These are phyloP conservation scores for Graptemys geographica DNA, from an alignment of 2,797 vertebrate species.

Conservation along the genomic window DNA sequence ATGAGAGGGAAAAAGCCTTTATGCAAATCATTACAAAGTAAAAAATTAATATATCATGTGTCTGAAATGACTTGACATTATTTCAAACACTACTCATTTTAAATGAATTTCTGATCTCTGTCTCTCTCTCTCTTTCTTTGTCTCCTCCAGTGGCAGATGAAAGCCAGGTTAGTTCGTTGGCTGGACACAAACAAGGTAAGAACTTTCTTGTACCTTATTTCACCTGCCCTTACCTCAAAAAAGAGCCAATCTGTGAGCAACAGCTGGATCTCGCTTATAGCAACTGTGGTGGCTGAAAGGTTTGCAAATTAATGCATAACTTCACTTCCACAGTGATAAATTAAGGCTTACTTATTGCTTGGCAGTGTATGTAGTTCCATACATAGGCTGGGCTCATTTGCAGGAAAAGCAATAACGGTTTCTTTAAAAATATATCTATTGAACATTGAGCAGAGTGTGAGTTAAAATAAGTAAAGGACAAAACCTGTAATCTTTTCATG, in stretches of 20 bases:
- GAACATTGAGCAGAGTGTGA: slow-evolving; percentile 23
- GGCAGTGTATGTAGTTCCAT: slow-evolving; percentile 13
- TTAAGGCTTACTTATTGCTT: slow-evolving; percentile 54
- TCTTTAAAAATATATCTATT: slow-evolving; percentile 36
- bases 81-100: slow-evolving; percentile 66
- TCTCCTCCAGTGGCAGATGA: slow-evolving; percentile 90
- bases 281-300: slow-evolving; percentile 55
- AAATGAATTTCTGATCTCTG: slow-evolving; percentile 65
- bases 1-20: slow-evolving; percentile 21
- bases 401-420: slow-evolving; percentile 50
- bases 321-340: slow-evolving; percentile 55
- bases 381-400: slow-evolving; percentile 65
- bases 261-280: slow-evolving; percentile 71
- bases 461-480: slow-evolving; percentile 7
- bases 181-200: slow-evolving; percentile 85
- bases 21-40: slow-evolving; percentile 53
- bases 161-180: slow-evolving; percentile 89
- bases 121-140: slow-evolving; percentile 74
- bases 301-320: slow-evolving; percentile 71
- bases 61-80: slow-evolving; percentile 65
- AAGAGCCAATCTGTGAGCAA: slow-evolving; percentile 51
- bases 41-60: slow-evolving; percentile 54
- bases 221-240: slow-evolving; percentile 52
- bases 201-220: slow-evolving; percentile 41
- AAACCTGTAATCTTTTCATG: not conserved